Base-by-base conservation (phyloP, 2,113 vertebrate species). In the Ptilorrhoa leucosticta region DNA sequence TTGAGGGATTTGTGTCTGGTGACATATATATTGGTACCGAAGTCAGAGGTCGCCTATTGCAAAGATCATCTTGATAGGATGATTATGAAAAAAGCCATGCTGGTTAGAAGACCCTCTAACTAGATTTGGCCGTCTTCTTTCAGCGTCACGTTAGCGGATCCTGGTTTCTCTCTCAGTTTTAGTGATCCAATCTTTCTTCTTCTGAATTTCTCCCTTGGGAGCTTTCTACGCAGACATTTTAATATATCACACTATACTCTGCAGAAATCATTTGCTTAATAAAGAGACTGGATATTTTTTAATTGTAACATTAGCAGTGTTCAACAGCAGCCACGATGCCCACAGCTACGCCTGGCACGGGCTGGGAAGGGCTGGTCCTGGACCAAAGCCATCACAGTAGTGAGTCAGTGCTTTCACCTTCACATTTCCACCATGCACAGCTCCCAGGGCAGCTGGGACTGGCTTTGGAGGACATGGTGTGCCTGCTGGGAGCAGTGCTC, bases 1-100 rank as follows among this genome's bases (percentile, higher is more conserved):
- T 95, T 97, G 96, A 96, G 89, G 83, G 96, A 96, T 96, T 96
- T 88, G 85, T 92, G 94, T 93, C 96, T 96, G 90, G 85, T 95
- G 96, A 90, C 90, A 95, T 94, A 92, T 90, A 86, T 96, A 92
- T 96, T 93, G 88, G 83, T 89, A 83, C 10, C 8, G 7, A 94
- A 96, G 94, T 83, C 93, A 96, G 92, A 94, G 93, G 94, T 96
- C 44, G 2, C 72, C 60, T 60, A 73, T 86, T 93, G 85, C 93
- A 90, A 58, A 94, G 93, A 94, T 94, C 93, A 65, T 95, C 88
- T 90, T 89, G 90, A 96, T 76, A 50, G 71, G 80, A 79, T 93
- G 89, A 96, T 94, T 81, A 94, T 93, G 81, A 87, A 84, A 89
- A 96, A 92, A 92, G 69, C 71, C 37, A 42, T 21, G 63, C 90